phyloP scores from a whole-genome alignment of 2,113 vertebrate species.

The Psophia crepitans region DNA sequence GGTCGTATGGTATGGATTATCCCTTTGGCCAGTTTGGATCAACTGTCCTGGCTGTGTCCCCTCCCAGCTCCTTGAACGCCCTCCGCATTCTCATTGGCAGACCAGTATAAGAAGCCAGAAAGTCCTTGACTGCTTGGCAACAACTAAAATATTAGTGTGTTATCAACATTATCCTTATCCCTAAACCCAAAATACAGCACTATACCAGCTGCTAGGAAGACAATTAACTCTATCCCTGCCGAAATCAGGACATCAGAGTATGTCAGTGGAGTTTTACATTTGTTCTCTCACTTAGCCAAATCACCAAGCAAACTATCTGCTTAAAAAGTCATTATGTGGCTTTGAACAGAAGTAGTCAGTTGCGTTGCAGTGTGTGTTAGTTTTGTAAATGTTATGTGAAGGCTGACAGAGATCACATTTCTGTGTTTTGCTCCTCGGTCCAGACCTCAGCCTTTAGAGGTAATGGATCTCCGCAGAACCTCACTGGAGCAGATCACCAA shows the following conservation, averaged over 20 bases:
- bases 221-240: too few species aligned
- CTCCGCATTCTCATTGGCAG: too few species aligned
- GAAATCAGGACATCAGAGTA: not conserved
- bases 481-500: slow-evolving; percentile 49
- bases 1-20: too few species aligned
- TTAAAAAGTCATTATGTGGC: not conserved
- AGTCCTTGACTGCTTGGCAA: too few species aligned
- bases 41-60: too few species aligned
- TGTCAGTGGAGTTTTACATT: not conserved
- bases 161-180: too few species aligned
- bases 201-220: too few species aligned
- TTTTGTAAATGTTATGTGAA: slow-evolving; percentile 30
- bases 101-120: too few species aligned
- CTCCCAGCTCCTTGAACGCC: too few species aligned
- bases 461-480: slow-evolving; percentile 32
- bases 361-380: not conserved
- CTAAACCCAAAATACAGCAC: too few species aligned
- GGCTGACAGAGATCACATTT: slow-evolving; percentile 59
- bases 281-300: not conserved
- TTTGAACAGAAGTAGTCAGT: not conserved
- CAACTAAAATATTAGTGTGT: too few species aligned
- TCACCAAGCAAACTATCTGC: not conserved
- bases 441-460: not conserved
- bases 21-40: too few species aligned
- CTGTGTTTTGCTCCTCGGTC: not conserved